Conservation (phyloP, 2,888 invertebrate genomes). For the Trichogramma evanescens region DNA sequence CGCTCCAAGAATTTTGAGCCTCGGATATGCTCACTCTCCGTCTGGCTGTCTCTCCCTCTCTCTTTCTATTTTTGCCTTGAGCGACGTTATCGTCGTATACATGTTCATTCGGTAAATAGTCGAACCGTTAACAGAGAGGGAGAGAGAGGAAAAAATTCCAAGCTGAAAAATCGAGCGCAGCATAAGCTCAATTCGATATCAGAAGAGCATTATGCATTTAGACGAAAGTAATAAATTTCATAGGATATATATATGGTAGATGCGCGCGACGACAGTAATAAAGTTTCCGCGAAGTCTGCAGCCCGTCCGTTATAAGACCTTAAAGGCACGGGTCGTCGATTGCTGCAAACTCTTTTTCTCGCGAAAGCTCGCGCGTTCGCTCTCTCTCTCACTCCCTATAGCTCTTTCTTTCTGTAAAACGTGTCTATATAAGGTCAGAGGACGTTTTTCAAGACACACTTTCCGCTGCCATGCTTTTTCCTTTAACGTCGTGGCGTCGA, state of each 20-base stretch:
- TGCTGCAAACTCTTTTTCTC: neutral
- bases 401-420: neutral
- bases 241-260: neutral
- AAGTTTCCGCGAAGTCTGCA: conserved; percentile 8
- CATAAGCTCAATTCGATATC: no score
- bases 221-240: conserved; percentile 16
- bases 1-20: no score
- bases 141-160: neutral
- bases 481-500: neutral
- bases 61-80: no score
- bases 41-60: no score
- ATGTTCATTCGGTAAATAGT: no score
- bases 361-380: neutral
- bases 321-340: neutral
- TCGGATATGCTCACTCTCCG: no score
- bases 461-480: conserved; percentile 3
- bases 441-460: conserved; percentile 8
- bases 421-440: neutral
- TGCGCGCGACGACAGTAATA: conserved; percentile 13
- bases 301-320: no score
- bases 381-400: neutral
- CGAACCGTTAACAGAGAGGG: neutral
- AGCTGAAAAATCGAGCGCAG: no score
- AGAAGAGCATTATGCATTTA: no score
- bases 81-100: no score